Evolutionary conservation across 2,888 invertebrate genomes (phyloP), one percentile per base, ranked within the genome.

Genomic region (Brenthis hecate): DNA sequence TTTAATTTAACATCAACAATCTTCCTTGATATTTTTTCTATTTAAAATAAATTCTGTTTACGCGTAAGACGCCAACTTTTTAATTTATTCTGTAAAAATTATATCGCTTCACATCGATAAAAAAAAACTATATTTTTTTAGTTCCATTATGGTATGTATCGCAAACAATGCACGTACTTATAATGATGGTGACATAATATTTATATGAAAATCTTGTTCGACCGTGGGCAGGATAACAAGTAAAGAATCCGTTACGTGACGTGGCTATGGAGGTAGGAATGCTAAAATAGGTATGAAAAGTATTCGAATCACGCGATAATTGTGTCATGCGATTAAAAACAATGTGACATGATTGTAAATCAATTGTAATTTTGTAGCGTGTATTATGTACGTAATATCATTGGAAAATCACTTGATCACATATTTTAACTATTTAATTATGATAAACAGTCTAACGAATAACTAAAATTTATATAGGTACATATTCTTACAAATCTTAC

Each of bases 221-320:
- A 54, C 3, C 58, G 71, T 71, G 58, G 65, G 63, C 51, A 16
- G 68, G 63, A 66, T 63, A 68, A 62, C 62, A 36, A 55, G 13
- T 28, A n/a, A 58, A 57, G 56, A 32, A 63, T 65, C 65, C 62
- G 58, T 55, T 68, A 68, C 68, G 68, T 70, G 64, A 60, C 64
- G 53, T 43, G 60, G 48, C 13, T 23, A 61, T 23, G 50, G n/a
- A 56, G 43, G 56, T 47, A 64, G 48, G 61, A 61, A 67, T 67
- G 28, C 66, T n/a, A 51, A 56, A 48, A 56, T 23, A 63, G 50
- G 56, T 62, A 55, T 69, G 51, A 36, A 47, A 62, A 53, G n/a
- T 53, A 69, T 50, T 56, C 51, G 51, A 62, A 56, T 62, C 67
- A 56, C 43, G 56, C 62, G 19, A 14, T 53, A 66, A 66, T 66